Evolutionary conservation across 2,797 vertebrate species (phyloP), one percentile per base, ranked within the genome.

Genomic region (Periparus ater): DNA sequence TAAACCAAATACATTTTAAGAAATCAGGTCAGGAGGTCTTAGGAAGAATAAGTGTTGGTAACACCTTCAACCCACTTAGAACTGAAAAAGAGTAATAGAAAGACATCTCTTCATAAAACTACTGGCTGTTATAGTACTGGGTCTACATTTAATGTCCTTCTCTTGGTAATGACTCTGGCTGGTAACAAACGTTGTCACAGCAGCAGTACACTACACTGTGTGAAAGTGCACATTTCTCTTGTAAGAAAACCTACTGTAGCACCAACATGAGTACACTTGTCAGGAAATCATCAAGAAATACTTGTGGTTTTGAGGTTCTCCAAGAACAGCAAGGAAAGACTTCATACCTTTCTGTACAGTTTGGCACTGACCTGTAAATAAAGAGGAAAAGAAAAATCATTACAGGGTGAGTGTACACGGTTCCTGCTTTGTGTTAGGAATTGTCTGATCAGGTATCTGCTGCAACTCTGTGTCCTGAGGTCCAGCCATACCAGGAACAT

Each of bases 291-390:
- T 51, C 21, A 88, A 75, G 27, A 66, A 89, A 88, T 92, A 97
- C 89, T 95, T 84, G 90, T 72, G 15, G 26, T 63, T 71, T 78
- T 1, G 3, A 68, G 38, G 50, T 91, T 85, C 60, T 86, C 38
- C 63, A 66, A 23, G 32, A 82, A 42, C 12, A 91, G 36, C 1
- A 0, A 68, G 30, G 10, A 72, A 94, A 91, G 71, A 45, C 32
- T 62, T 36, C 91, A 40, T 96, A 99, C 98, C 96, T 98, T 97
- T 98, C 81, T 98, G 98, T 63, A 95, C 97, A 26, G 29, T 96
- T 89, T 95, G 97, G 97, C 99, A 99, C 96, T 96, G 97, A 95
- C 98, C 99, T 99, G 97, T 67, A 95, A 97, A 96, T 15, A 93
- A 80, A 95, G 73, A 83, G 62, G 51, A 80, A 88, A 11, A 87